phyloP scores from a whole-genome alignment of 64 coral and sea anemone species.

The Dendrophyllia cribrosa region DNA sequence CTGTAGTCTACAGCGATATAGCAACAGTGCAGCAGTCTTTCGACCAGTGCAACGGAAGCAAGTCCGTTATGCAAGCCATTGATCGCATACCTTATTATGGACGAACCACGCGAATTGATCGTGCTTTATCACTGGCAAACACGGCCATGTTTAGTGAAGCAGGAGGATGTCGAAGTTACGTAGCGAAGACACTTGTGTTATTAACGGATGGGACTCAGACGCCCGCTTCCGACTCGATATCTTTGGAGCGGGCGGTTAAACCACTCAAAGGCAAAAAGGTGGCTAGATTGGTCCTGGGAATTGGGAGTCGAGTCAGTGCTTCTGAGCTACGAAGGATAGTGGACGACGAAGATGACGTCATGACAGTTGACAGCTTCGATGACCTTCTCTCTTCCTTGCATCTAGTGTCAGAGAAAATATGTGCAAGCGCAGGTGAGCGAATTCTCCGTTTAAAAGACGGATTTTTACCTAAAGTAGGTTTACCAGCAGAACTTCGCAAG shows the following conservation, averaged over 20 bases:
- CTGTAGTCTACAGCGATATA: constrained; percentile 67
- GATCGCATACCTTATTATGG: constrained; percentile 75
- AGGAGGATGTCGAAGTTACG: constrained; percentile 39
- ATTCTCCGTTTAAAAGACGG: neutral
- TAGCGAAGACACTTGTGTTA: constrained; percentile 60
- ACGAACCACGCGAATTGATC: constrained; percentile 83
- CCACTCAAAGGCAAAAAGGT: constrained; percentile 23
- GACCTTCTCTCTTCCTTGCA: constrained; percentile 34
- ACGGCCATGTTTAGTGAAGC: constrained; percentile 53
- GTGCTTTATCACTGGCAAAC: constrained; percentile 56
- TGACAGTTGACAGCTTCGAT: constrained; percentile 57
- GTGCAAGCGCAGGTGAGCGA: constrained; percentile 24
- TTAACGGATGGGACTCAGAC: constrained; percentile 82
- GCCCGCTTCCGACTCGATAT: constrained; percentile 64
- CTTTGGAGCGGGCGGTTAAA: constrained; percentile 39
- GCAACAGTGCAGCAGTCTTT: constrained; percentile 77
- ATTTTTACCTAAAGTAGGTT: too few species aligned
- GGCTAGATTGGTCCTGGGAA: neutral
- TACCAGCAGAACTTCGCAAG: too few species aligned
- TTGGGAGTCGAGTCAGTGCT: neutral
- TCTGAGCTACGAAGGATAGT: constrained; percentile 23
- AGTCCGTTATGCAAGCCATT: constrained; percentile 67
- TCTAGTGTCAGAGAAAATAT: constrained; percentile 34
- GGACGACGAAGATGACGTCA: constrained; percentile 35
- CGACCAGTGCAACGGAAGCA: constrained; percentile 43